phyloP scores from a whole-genome alignment of 2,797 vertebrate species.

The Catamblyrhynchus diadema region DNA sequence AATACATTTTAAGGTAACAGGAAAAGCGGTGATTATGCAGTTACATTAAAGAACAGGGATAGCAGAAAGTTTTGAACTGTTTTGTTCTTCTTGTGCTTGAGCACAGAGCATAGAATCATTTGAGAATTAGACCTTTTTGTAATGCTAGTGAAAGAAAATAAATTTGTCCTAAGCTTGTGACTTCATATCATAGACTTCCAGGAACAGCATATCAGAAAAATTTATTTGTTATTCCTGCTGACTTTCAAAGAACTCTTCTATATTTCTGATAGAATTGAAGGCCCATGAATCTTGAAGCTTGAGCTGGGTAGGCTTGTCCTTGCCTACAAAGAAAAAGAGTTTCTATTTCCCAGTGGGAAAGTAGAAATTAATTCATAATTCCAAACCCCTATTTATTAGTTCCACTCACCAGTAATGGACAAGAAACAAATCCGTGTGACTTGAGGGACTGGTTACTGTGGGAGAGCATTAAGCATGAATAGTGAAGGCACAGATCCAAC shows the following conservation, averaged over 20 bases:
- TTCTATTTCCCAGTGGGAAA: not conserved
- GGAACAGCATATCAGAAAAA: not conserved
- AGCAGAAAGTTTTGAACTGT: not conserved
- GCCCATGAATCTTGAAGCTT: not conserved
- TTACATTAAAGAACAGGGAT: not conserved
- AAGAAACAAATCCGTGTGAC: not conserved
- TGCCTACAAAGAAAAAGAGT: not conserved
- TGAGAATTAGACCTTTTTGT: not conserved
- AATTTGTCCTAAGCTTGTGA: not conserved
- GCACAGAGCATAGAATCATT: not conserved
- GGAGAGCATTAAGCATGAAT: not conserved
- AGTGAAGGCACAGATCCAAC: not conserved
- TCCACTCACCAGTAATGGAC: not conserved
- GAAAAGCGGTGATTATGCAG: not conserved
- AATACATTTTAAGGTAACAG: not conserved
- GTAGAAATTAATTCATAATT: not conserved
- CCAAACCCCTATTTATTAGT: not conserved
- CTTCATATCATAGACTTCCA: not conserved
- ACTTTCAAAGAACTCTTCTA: not conserved
- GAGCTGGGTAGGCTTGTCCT: not conserved
- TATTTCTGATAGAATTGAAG: not conserved
- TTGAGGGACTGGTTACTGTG: not conserved
- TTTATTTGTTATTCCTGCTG: not conserved
- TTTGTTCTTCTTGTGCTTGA: not conserved
- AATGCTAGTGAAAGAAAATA: not conserved